These are phyloP conservation scores for Chloebia gouldiae DNA, from an alignment of 2,113 vertebrate species.

Conservation along the genomic window DNA sequence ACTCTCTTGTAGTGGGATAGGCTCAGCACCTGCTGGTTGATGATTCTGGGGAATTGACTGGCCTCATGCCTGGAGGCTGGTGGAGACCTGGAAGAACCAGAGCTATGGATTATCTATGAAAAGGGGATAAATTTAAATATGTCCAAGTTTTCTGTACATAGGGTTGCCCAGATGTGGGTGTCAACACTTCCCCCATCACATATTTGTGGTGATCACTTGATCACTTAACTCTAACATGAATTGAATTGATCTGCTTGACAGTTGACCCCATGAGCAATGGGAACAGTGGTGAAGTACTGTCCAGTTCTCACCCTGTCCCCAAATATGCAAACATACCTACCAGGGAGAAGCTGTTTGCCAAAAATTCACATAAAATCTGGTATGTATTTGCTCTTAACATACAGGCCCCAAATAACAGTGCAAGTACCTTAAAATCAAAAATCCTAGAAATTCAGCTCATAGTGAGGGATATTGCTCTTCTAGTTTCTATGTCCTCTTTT, in stretches of 20 bases:
- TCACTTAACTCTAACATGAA: not conserved
- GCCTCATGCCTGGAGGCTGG: not conserved
- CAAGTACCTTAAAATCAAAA: not conserved
- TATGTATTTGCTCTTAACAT: not conserved
- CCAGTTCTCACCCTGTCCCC: not conserved
- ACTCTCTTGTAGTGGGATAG: not conserved
- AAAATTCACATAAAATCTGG: not conserved
- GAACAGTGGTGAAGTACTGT: not conserved
- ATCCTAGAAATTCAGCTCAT: not conserved
- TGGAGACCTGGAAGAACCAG: not conserved
- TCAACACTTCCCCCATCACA: not conserved
- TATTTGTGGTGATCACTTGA: not conserved
- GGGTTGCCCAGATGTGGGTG: not conserved
- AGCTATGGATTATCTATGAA: not conserved
- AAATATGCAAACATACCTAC: not conserved
- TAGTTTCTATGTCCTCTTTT: not conserved
- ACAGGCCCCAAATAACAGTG: not conserved
- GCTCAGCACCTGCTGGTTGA: not conserved
- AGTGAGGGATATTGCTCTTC: not conserved
- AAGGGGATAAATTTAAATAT: not conserved
- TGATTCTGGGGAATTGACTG: not conserved
- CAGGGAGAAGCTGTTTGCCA: not conserved
- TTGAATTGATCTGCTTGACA: not conserved
- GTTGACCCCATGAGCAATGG: accelerated
- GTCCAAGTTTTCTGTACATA: not conserved